Conservation (phyloP, 2,113 vertebrate species). For the Euleptes europaea region DNA sequence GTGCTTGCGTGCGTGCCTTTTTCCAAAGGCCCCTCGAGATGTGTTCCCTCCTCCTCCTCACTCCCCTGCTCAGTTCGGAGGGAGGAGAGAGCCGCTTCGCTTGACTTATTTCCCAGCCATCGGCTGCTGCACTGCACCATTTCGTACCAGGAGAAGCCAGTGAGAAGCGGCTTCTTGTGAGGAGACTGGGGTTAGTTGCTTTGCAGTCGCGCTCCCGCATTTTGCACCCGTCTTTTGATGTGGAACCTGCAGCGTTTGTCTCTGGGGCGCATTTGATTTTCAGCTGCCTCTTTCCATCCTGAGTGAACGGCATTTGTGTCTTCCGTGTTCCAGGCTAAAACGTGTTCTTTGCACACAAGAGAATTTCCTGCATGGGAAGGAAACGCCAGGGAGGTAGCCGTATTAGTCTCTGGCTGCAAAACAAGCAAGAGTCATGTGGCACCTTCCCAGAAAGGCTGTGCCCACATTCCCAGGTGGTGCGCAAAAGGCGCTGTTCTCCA, state of each 20-base stretch:
- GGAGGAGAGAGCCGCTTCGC: not conserved
- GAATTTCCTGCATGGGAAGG: not conserved
- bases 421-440: too few relatives aligned
- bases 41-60: not conserved
- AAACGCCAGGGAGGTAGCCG: too few relatives aligned
- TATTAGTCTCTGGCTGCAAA: too few relatives aligned
- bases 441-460: too few relatives aligned
- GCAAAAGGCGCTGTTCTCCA: too few relatives aligned
- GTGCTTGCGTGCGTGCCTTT: too few relatives aligned
- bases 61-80: not conserved
- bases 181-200: not conserved
- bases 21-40: not conserved
- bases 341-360: not conserved
- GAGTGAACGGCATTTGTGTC: not conserved
- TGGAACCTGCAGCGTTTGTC: not conserved
- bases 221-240: not conserved
- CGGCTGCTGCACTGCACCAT: conserved; percentile 59
- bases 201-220: not conserved
- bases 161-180: not conserved
- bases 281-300: not conserved
- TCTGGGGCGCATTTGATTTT: too few relatives aligned
- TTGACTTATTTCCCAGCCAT: conserved; percentile 32
- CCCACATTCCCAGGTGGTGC: too few relatives aligned
- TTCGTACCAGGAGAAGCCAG: conserved; percentile 8
- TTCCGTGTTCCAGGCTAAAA: not conserved